These are phyloP conservation scores for Cossypha dichroa DNA, from an alignment of 2,797 vertebrate species.

Conservation along the genomic window DNA sequence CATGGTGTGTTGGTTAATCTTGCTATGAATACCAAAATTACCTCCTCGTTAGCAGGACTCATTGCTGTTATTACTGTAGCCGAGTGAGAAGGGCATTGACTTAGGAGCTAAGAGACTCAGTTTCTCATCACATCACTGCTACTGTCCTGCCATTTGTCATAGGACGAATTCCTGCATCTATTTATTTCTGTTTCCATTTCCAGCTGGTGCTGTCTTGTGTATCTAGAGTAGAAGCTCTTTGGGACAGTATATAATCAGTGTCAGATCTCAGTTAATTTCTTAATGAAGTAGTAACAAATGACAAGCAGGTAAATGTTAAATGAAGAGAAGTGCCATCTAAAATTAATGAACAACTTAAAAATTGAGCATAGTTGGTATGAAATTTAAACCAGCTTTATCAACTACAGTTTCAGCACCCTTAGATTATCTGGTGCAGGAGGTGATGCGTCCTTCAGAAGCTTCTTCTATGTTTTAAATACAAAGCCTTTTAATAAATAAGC, in stretches of 20 bases:
- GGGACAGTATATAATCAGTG: background rate
- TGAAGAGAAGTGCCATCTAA: background rate
- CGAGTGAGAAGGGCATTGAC: slow-evolving; percentile 19
- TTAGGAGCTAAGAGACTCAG: background rate
- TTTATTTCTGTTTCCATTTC: background rate
- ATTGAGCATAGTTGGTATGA: background rate
- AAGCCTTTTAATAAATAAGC: background rate
- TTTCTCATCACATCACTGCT: background rate
- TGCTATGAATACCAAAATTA: slow-evolving; percentile 61
- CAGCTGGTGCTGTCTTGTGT: background rate
- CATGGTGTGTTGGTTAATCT: slow-evolving; percentile 17
- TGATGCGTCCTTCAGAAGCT: background rate
- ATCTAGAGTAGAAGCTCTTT: background rate
- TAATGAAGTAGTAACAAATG: background rate
- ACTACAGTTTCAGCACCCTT: background rate
- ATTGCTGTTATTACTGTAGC: background rate
- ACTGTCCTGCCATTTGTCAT: background rate
- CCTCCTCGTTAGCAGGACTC: background rate
- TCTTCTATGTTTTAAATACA: background rate
- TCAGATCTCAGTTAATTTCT: background rate
- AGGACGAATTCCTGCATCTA: background rate
- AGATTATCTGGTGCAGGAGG: background rate
- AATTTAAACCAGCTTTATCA: background rate
- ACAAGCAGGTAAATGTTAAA: background rate
- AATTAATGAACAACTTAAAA: slow-evolving; percentile 7